These are phyloP conservation scores for Ficedula albicollis DNA, from an alignment of 2,797 vertebrate species.

Conservation along the genomic window DNA sequence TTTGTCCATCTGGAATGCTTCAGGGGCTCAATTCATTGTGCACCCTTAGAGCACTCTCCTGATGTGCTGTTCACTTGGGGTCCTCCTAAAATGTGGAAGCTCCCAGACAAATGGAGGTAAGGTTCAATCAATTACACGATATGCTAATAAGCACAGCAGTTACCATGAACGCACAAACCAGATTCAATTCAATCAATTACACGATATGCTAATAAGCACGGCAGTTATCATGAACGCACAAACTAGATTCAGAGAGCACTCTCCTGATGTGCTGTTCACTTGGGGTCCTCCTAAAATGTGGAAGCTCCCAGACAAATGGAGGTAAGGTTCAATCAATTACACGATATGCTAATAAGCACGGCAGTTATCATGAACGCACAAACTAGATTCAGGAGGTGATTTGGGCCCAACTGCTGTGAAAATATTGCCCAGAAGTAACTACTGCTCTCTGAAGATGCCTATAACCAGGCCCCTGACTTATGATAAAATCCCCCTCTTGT, in stretches of 20 bases:
- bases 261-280: neutral
- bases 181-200: neutral
- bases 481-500: neutral
- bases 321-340: neutral
- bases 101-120: neutral
- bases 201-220: neutral
- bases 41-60: neutral
- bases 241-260: neutral
- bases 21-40: neutral
- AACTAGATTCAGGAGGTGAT: neutral
- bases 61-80: neutral
- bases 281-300: neutral
- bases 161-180: neutral
- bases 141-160: neutral
- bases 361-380: neutral
- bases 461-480: neutral
- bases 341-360: neutral
- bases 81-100: neutral
- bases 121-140: fast-evolving
- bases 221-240: neutral
- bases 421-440: neutral
- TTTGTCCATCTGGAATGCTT: neutral
- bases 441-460: neutral
- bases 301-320: neutral
- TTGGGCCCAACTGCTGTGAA: neutral